Conservation (phyloP, 53 echinoderm and acorn worm species). For the Henricia sp. region DNA sequence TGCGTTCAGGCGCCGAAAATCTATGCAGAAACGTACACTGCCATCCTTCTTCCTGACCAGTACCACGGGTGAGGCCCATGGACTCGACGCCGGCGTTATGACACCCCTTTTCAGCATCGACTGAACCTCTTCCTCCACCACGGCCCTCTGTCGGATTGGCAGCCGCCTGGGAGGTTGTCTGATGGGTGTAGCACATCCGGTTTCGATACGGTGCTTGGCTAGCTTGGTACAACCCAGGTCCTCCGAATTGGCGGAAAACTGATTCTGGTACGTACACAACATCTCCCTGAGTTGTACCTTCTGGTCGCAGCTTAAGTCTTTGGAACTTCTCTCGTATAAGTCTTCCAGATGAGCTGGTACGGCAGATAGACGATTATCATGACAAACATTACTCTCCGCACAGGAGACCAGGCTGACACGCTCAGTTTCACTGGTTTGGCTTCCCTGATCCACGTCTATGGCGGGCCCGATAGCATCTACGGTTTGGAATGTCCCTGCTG, state of each 20-base stretch:
- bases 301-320: background rate
- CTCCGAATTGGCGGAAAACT: constrained; percentile 1
- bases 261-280: background rate
- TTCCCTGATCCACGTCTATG: background rate
- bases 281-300: background rate
- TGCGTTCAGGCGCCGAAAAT: constrained; percentile 28
- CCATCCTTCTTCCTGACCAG: constrained; percentile 49
- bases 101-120: constrained; percentile 29
- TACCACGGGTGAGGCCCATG: constrained; percentile 30
- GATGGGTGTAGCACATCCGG: constrained; percentile 20
- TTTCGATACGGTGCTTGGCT: constrained; percentile 29
- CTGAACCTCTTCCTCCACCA: background rate
- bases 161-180: constrained; percentile 29
- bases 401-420: background rate
- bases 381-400: background rate
- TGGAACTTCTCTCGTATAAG: background rate
- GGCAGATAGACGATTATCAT: background rate
- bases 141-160: constrained; percentile 1
- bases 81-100: constrained; percentile 14
- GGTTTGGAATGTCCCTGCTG: constrained; percentile 32
- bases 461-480: constrained; percentile 22
- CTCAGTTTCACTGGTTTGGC: no score
- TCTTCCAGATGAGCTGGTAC: background rate
- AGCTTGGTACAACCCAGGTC: constrained; percentile 20
- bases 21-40: constrained; percentile 9